These are phyloP conservation scores for Chaenocephalus aceratus DNA, from an alignment of 2,113 vertebrate species.

Conservation along the genomic window DNA sequence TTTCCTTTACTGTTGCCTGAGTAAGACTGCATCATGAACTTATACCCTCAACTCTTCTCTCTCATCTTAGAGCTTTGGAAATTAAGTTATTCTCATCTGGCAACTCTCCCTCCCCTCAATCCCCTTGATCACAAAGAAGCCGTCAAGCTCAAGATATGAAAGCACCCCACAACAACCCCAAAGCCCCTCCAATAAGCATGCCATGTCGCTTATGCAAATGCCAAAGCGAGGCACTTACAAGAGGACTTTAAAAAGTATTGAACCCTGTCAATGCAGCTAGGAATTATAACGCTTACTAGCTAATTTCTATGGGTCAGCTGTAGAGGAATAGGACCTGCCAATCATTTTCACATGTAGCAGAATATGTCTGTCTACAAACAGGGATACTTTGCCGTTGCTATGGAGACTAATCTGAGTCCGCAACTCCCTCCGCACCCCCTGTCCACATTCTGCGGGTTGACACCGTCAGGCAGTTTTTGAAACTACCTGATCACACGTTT, in stretches of 20 bases:
- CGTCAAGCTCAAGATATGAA: conserved; percentile 95
- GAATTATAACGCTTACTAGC: conserved; percentile 96
- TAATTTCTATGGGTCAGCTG: conserved; percentile 99
- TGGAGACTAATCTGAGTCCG: conserved; percentile 93
- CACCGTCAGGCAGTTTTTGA: conserved; percentile 90
- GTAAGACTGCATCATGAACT: conserved; percentile 74
- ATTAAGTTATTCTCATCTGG: conserved; percentile 96
- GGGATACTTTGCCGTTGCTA: conserved; percentile 95
- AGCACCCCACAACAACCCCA: conserved; percentile 82
- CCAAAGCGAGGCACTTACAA: conserved; percentile 92
- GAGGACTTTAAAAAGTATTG: conserved; percentile 95
- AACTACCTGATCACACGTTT: conserved; percentile 97
- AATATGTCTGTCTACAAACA: conserved; percentile 98
- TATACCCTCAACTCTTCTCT: conserved; percentile 86
- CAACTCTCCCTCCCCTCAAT: conserved; percentile 81
- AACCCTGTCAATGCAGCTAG: conserved; percentile 92
- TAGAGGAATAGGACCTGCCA: conserved; percentile 95
- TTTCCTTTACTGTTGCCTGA: conserved; percentile 39
- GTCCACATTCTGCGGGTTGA: conserved; percentile 92
- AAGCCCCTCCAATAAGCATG: conserved; percentile 87
- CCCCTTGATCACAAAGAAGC: conserved; percentile 90
- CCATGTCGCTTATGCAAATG: conserved; percentile 98
- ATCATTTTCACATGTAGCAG: conserved; percentile 98
- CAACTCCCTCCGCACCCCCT: conserved; percentile 61
- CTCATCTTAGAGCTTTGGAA: conserved; percentile 92